Conservation (phyloP, 2,113 vertebrate species). For the Aspidoscelis tigris region DNA sequence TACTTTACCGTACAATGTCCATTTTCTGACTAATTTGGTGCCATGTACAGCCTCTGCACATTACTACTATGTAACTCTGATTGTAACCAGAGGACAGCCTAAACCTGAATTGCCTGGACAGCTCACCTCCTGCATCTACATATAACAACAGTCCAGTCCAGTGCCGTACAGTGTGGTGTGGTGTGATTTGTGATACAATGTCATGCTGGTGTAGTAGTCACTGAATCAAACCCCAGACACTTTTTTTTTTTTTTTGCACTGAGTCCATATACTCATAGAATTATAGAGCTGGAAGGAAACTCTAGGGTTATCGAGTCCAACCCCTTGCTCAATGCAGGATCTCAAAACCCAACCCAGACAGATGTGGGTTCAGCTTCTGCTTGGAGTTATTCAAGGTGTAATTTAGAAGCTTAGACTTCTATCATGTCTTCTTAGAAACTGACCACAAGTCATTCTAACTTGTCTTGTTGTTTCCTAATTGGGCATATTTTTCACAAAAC, state of each 20-base stretch:
- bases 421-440: conserved; percentile 55
- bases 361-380: too few species aligned
- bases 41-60: not conserved
- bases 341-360: too few species aligned
- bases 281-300: too few species aligned
- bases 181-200: not conserved
- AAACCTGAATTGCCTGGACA: not conserved
- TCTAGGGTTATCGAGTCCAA: too few species aligned
- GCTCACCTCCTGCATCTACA: not conserved
- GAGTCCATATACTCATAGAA: conserved; percentile 3
- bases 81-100: not conserved
- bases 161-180: too few species aligned
- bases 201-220: not conserved
- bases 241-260: not conserved
- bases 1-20: not conserved
- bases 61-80: not conserved
- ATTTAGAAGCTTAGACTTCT: conserved; percentile 34
- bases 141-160: not conserved
- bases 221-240: not conserved
- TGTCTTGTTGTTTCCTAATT: conserved; percentile 60
- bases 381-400: not conserved
- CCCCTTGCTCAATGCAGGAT: too few species aligned
- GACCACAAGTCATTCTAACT: conserved; percentile 45
- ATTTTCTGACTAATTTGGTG: not conserved
- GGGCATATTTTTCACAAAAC: conserved; percentile 40